Percentiles rank a stretch among this genome's conserved stretches.
phyloP scores from a whole-genome alignment of 2,113 vertebrate genomes.

The Aegypius monachus region DNA sequence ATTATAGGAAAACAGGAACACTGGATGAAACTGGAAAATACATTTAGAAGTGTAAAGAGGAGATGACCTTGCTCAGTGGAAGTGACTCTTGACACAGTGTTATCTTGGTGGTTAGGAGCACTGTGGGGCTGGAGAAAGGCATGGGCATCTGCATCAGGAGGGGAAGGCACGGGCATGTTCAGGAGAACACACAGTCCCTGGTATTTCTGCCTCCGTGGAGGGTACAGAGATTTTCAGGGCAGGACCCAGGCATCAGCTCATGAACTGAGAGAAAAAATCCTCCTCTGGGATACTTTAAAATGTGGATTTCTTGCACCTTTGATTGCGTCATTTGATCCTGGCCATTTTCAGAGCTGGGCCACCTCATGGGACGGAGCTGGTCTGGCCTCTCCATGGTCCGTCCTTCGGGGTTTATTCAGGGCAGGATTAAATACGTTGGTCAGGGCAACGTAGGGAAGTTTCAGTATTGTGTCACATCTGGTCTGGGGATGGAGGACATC shows the following conservation, averaged over 20 bases:
- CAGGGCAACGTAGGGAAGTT: background rate
- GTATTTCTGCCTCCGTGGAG: background rate
- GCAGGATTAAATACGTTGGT: background rate
- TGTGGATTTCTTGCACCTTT: background rate
- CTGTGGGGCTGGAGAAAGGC: background rate
- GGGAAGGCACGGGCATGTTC: background rate
- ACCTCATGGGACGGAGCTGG: background rate
- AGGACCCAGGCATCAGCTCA: background rate
- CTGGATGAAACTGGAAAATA: background rate
- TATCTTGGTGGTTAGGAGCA: background rate
- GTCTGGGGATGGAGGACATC: background rate
- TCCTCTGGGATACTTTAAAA: background rate
- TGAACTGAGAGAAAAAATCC: background rate
- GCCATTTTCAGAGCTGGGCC: background rate
- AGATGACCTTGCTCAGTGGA: background rate
- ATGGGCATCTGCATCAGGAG: background rate
- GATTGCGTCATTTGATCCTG: background rate
- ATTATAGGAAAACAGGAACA: constrained; percentile 21
- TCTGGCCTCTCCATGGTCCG: background rate
- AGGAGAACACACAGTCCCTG: background rate
- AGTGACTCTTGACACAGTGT: background rate
- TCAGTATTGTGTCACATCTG: background rate
- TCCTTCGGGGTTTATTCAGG: background rate
- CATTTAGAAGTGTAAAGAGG: background rate
- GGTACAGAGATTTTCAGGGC: background rate